Percentiles rank a stretch among this genome's conserved stretches.
Conservation (phyloP, 2,797 vertebrate genomes). For the Nothura maculosa region DNA sequence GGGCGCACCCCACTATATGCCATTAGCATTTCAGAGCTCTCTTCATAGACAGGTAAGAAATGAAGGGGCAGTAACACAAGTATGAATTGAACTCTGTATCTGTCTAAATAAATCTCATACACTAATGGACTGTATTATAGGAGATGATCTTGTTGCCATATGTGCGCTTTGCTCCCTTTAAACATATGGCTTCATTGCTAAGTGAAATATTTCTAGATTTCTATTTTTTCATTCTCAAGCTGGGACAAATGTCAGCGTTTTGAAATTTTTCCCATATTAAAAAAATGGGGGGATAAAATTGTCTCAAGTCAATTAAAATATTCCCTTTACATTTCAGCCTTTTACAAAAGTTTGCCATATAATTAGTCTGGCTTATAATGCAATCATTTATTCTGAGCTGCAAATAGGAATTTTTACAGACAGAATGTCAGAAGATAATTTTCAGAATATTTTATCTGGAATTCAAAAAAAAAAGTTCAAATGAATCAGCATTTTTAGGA, state of each 20-base stretch:
- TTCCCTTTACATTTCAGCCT: constrained; percentile 44
- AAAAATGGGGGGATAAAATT: background rate
- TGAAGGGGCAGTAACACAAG: constrained; percentile 15
- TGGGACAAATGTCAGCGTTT: constrained; percentile 73
- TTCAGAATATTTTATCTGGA: background rate
- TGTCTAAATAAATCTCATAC: constrained; percentile 59
- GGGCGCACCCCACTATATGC: constrained; percentile 10
- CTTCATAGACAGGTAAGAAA: constrained; percentile 29
- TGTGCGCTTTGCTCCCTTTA: constrained; percentile 48
- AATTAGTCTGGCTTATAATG: constrained; percentile 37
- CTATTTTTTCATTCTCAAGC: constrained; percentile 68
- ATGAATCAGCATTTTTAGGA: constrained; percentile 23
- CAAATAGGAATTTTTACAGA: constrained; percentile 1
- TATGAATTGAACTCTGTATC: constrained; percentile 35
- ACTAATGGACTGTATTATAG: constrained; percentile 57
- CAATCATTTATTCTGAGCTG: constrained; percentile 16
- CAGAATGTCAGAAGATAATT: constrained; percentile 9
- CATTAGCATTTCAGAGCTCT: background rate
- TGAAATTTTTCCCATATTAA: constrained; percentile 62
- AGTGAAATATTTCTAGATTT: constrained; percentile 72
- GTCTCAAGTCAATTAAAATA: constrained; percentile 46
- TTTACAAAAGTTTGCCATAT: constrained; percentile 29
- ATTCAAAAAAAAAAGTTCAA: constrained; percentile 24
- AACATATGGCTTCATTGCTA: constrained; percentile 66
- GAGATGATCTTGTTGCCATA: constrained; percentile 57